Evolutionary conservation across 1,140 invertebrate genomes (phyloP).

Genomic region (Saxidomus purpurata): DNA sequence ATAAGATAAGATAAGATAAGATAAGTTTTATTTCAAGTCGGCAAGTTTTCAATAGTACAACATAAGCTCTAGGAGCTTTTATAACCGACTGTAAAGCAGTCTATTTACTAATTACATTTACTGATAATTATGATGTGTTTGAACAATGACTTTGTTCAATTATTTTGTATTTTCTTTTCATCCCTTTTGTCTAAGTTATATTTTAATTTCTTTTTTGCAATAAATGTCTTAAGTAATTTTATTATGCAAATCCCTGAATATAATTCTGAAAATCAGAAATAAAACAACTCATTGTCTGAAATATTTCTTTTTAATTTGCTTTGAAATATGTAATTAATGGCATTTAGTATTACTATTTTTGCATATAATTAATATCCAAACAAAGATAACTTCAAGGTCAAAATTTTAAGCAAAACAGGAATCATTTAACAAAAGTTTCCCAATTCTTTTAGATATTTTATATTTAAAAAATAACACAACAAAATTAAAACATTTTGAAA

Average conservation of each 20-base stretch:
- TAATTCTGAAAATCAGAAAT: conserved; percentile 24
- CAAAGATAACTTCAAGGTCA: no score
- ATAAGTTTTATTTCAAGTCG: no score
- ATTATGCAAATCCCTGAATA: no score
- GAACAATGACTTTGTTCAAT: conserved; percentile 26
- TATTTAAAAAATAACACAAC: conserved; percentile 2
- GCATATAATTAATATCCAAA: conserved; percentile 30
- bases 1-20: no score
- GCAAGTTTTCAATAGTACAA: no score
- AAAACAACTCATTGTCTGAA: conserved; percentile 22
- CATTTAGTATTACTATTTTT: conserved; percentile 35
- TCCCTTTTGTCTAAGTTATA: no score
- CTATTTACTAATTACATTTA: no score
- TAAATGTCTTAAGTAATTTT: no score
- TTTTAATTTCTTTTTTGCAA: no score
- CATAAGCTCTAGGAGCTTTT: no score
- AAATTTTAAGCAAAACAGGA: conserved; percentile 11
- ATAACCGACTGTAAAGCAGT: conserved; percentile 14
- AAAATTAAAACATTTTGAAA: not conserved
- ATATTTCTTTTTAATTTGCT: conserved; percentile 9
- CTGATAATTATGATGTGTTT: conserved; percentile 34
- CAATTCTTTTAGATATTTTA: conserved; percentile 29
- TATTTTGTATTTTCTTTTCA: no score
- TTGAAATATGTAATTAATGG: not conserved
- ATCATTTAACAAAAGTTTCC: conserved; percentile 29